Evolutionary conservation across 2,797 vertebrate genomes (phyloP).

Genomic region (Micromesistius poutassou): DNA sequence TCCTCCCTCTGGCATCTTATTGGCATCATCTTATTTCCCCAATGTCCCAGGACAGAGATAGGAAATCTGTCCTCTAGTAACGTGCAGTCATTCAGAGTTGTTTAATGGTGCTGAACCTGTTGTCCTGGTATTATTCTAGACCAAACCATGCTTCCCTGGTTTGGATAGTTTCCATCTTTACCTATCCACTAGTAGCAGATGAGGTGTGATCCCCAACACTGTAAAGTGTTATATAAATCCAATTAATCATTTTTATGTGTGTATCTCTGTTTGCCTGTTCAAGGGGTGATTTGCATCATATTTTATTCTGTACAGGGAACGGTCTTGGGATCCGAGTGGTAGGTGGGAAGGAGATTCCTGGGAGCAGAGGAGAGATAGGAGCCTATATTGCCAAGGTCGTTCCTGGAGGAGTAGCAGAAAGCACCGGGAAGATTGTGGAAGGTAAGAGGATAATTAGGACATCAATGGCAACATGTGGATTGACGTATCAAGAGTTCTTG

Average conservation of each 20-base stretch:
- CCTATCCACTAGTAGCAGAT: not conserved
- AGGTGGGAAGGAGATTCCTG: conserved; percentile 96
- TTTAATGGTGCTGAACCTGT: not conserved
- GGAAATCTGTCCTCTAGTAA: no score
- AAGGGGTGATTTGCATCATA: conserved; percentile 12
- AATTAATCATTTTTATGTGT: not conserved
- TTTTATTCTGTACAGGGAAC: conserved; percentile 59
- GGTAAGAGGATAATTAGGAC: conserved; percentile 74
- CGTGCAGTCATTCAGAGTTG: no score
- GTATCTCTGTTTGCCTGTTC: not conserved
- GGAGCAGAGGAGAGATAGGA: conserved; percentile 87
- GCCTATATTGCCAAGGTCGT: conserved; percentile 93
- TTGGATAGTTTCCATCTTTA: not conserved
- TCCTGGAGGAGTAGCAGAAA: conserved; percentile 89
- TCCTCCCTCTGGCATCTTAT: not conserved
- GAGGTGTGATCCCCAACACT: not conserved
- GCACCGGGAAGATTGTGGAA: conserved; percentile 86
- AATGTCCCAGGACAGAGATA: not conserved
- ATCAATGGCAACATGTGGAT: not conserved
- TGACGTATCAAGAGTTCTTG: not conserved
- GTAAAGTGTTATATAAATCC: not conserved
- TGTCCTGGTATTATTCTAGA: not conserved
- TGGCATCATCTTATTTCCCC: not conserved
- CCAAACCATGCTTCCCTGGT: no score
- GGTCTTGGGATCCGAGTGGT: conserved; percentile 91